Percentiles rank a stretch among this genome's conserved stretches.
These are phyloP conservation scores for Criorhina ranunculi DNA, from an alignment of 2,888 invertebrate species.

Conservation along the genomic window DNA sequence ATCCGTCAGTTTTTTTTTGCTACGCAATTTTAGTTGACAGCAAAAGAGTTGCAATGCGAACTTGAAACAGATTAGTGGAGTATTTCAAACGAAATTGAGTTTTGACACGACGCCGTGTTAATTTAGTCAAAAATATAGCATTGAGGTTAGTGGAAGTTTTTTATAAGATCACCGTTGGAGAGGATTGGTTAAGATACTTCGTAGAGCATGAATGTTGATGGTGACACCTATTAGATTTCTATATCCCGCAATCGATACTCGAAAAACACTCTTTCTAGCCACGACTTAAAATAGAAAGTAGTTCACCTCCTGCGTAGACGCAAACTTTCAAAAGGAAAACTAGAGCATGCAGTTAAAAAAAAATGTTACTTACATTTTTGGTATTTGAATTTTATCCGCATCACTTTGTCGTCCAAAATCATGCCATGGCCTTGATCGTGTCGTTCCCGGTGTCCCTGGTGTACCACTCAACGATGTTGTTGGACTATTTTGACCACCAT, in stretches of 20 bases:
- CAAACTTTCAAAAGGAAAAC: neutral
- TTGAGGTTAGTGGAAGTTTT: too few relatives aligned
- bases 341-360: neutral
- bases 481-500: conserved; percentile 84
- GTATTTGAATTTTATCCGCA: conserved; percentile 98
- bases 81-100: too few relatives aligned
- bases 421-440: conserved; percentile 95
- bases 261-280: too few relatives aligned
- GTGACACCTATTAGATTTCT: too few relatives aligned
- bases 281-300: too few relatives aligned
- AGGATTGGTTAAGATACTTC: too few relatives aligned
- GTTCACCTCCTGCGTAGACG: too few relatives aligned
- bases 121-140: too few relatives aligned
- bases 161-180: too few relatives aligned
- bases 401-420: conserved; percentile 97
- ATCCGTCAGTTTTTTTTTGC: conserved; percentile 37
- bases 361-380: conserved; percentile 95
- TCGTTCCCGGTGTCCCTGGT: conserved; percentile 86
- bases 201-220: too few relatives aligned
- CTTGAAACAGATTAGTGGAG: neutral
- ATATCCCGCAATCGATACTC: too few relatives aligned
- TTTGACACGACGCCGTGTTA: too few relatives aligned
- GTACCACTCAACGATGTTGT: conserved; percentile 86
- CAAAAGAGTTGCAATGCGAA: conserved; percentile 20
- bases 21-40: neutral